These are phyloP conservation scores for Chaetogeoica ovagalla DNA, from an alignment of 2,888 invertebrate species.

Conservation along the genomic window DNA sequence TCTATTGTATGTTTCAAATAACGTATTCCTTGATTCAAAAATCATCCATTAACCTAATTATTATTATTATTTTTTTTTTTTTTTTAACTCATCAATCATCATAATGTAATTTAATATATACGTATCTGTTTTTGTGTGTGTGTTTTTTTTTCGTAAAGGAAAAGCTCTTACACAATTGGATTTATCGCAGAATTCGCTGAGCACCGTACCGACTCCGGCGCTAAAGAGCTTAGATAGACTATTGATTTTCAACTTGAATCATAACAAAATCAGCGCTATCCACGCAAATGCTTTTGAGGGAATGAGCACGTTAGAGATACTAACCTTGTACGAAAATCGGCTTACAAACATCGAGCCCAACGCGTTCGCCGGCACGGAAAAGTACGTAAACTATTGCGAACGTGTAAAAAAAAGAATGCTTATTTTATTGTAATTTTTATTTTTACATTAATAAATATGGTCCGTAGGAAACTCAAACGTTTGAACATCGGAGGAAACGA, in stretches of 20 bases:
- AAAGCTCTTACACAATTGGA: slow-evolving; percentile 86
- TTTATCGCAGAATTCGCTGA: slow-evolving; percentile 82
- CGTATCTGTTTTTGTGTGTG: background rate
- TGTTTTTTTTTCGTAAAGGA: slow-evolving; percentile 62
- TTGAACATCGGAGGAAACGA: slow-evolving; percentile 85
- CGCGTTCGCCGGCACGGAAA: slow-evolving; percentile 84
- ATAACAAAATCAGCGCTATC: slow-evolving; percentile 78
- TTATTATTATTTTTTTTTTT: too few relatives aligned
- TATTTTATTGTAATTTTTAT: background rate
- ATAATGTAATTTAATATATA: background rate
- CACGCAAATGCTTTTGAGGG: slow-evolving; percentile 84
- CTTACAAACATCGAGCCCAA: slow-evolving; percentile 77
- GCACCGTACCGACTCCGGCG: slow-evolving; percentile 77
- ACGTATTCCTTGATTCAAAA: too few relatives aligned
- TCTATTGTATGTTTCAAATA: too few relatives aligned
- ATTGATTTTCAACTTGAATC: slow-evolving; percentile 85
- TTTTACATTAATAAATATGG: background rate
- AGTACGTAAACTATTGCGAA: slow-evolving; percentile 62
- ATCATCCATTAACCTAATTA: background rate
- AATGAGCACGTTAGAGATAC: slow-evolving; percentile 81
- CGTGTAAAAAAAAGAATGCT: background rate
- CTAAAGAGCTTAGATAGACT: slow-evolving; percentile 79
- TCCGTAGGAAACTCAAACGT: slow-evolving; percentile 74
- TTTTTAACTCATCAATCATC: background rate
- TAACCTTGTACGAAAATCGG: slow-evolving; percentile 84